Conservation (phyloP, 2,888 invertebrate genomes). For the Embidobia sp. region DNA sequence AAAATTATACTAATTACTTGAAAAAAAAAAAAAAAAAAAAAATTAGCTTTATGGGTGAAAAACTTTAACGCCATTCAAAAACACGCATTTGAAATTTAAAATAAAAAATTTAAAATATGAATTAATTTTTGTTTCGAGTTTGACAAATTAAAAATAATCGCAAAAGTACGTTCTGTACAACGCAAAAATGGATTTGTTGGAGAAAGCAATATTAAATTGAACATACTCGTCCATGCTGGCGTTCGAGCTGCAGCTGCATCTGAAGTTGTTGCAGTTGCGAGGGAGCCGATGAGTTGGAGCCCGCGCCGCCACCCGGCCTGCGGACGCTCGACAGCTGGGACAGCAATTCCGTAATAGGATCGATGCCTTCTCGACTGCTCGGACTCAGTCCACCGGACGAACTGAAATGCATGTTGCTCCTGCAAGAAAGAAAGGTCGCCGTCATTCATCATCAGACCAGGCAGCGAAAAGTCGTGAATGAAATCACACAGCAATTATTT, state of each 20-base stretch:
- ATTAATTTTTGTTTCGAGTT: too few relatives aligned
- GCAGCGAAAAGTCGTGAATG: slow-evolving; percentile 31
- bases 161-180: too few relatives aligned
- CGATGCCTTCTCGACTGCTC: slow-evolving; percentile 95
- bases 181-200: too few relatives aligned
- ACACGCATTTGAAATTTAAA: too few relatives aligned
- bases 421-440: slow-evolving; percentile 49
- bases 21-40: too few relatives aligned
- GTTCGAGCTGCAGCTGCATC: slow-evolving; percentile 96
- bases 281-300: slow-evolving; percentile 83
- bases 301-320: slow-evolving; percentile 84
- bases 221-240: slow-evolving; percentile 89
- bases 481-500: slow-evolving; percentile 36
- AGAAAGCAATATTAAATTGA: slow-evolving; percentile 6
- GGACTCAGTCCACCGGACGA: slow-evolving; percentile 93
- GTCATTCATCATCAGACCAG: slow-evolving; percentile 6
- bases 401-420: slow-evolving; percentile 97
- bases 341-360: slow-evolving; percentile 97
- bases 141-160: neutral
- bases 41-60: too few relatives aligned
- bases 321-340: slow-evolving; percentile 97
- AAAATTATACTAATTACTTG: too few relatives aligned
- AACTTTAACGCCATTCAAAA: too few relatives aligned
- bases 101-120: too few relatives aligned
- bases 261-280: slow-evolving; percentile 95